A percentile compares a stretch with the other conserved stretches of the same genome.
Conservation (phyloP, 2,113 vertebrate genomes). For the Malurus cyaneus region DNA sequence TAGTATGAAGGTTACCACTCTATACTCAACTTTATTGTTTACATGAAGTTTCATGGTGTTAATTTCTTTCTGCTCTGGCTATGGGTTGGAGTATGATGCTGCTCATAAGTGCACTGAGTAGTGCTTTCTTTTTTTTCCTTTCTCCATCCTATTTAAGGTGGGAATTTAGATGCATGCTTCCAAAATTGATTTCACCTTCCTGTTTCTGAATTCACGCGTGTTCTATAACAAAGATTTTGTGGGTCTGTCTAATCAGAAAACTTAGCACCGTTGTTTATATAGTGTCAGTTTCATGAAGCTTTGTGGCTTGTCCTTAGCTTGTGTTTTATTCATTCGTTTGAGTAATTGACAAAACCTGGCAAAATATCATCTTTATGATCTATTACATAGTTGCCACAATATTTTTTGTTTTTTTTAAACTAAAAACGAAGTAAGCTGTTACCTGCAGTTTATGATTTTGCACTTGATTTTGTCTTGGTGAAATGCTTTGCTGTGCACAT, state of each 20-base stretch:
- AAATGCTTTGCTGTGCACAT: neutral
- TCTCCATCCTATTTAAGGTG: neutral
- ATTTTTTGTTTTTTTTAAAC: neutral
- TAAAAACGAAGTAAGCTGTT: neutral
- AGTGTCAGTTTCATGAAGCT: neutral
- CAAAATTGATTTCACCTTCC: neutral
- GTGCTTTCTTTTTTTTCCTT: neutral
- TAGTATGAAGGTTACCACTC: neutral
- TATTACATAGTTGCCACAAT: neutral
- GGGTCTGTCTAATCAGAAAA: neutral
- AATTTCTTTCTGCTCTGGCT: neutral
- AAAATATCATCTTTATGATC: rapidly evolving
- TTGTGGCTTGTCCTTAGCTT: neutral
- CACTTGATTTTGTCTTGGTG: neutral
- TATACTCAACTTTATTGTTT: neutral
- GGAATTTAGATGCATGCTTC: neutral
- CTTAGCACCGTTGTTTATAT: neutral
- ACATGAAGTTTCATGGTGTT: neutral
- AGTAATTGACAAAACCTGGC: neutral
- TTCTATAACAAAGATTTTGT: neutral
- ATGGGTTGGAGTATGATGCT: neutral
- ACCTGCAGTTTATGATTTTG: neutral
- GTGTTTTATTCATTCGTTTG: neutral
- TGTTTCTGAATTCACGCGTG: neutral
- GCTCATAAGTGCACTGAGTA: rapidly evolving